Evolutionary conservation across 2,113 vertebrate genomes (phyloP).

Genomic region (Xenus cinereus): DNA sequence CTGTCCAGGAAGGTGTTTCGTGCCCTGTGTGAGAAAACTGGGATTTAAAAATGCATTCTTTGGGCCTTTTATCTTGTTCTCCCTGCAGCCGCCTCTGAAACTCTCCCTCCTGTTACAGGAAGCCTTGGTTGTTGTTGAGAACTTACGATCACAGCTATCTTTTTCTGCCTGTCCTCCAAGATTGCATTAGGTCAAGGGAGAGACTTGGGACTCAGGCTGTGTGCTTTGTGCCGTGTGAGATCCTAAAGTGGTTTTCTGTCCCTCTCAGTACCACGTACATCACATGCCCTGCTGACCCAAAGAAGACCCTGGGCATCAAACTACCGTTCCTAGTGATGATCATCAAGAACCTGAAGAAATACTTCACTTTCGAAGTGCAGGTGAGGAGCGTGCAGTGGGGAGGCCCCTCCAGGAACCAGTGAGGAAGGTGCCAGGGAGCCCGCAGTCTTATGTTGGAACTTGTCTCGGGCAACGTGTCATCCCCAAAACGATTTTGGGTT

Average conservation of each 20-base stretch:
- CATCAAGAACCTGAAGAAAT: slow-evolving; percentile 97
- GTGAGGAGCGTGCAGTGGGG: slow-evolving; percentile 61
- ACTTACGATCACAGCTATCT: background rate
- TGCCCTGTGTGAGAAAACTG: background rate
- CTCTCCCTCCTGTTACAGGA: background rate
- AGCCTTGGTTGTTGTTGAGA: background rate
- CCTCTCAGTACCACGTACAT: slow-evolving; percentile 91
- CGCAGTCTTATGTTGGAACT: background rate
- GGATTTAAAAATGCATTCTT: background rate
- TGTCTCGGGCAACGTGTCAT: background rate
- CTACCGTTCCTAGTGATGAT: slow-evolving; percentile 97
- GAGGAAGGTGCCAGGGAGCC: background rate
- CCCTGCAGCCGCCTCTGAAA: background rate
- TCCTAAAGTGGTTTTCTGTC: slow-evolving; percentile 11
- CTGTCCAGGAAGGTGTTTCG: background rate
- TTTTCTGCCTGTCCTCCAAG: background rate
- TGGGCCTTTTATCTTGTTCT: background rate
- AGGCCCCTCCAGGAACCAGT: background rate
- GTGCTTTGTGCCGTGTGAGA: background rate
- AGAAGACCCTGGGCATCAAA: slow-evolving; percentile 95
- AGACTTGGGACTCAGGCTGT: background rate
- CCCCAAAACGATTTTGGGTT: background rate
- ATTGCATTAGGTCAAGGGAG: background rate
- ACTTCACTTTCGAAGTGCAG: slow-evolving; percentile 98
- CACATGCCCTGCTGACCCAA: slow-evolving; percentile 96